These are phyloP conservation scores for Onychostruthus taczanowskii DNA, from an alignment of 2,113 vertebrate species.

Conservation along the genomic window DNA sequence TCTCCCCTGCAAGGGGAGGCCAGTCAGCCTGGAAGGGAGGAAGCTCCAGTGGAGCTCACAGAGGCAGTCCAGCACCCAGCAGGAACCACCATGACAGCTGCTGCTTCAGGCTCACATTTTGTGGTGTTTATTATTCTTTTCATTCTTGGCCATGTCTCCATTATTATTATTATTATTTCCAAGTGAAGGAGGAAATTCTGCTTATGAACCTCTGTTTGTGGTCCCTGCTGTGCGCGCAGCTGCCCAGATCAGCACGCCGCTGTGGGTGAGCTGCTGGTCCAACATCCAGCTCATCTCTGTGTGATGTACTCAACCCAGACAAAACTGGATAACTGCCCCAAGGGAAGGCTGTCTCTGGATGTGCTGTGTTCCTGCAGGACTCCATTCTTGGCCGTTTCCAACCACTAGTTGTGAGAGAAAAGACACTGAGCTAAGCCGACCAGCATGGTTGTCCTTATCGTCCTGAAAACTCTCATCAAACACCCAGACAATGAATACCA, in stretches of 20 bases:
- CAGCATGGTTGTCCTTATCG: background rate
- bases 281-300: background rate
- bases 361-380: background rate
- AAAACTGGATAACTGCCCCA: background rate
- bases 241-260: rapidly evolving
- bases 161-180: background rate
- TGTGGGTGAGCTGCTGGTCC: background rate
- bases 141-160: background rate
- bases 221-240: background rate
- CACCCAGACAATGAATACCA: background rate
- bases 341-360: background rate
- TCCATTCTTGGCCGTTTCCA: background rate
- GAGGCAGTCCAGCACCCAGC: rapidly evolving
- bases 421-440: background rate
- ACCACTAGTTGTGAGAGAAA: background rate
- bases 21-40: background rate
- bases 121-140: background rate
- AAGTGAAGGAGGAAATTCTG: background rate
- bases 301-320: background rate
- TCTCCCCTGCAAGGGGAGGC: background rate
- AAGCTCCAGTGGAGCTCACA: background rate
- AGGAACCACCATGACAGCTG: background rate
- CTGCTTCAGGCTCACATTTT: background rate
- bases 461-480: background rate
- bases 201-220: background rate